Conservation (phyloP, 2,113 vertebrate genomes). For the Piaya cayana region DNA sequence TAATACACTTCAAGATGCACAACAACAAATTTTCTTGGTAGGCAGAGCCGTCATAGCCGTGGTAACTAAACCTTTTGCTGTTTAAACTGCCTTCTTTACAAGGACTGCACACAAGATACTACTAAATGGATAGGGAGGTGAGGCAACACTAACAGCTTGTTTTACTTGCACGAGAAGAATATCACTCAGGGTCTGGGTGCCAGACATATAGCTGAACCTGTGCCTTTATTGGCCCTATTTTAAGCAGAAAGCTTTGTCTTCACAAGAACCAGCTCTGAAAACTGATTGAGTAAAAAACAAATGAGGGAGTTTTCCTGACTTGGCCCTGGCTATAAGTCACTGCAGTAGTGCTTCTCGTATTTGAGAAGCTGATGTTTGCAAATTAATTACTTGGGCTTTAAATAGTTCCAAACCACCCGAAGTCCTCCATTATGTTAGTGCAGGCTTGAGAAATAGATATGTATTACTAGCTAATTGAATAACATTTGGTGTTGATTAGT, state of each 20-base stretch:
- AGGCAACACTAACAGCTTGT: background rate
- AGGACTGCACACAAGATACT: background rate
- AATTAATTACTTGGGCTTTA: constrained; percentile 66
- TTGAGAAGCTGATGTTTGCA: constrained; percentile 58
- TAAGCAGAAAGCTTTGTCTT: background rate
- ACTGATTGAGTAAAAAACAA: background rate
- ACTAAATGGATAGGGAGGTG: background rate
- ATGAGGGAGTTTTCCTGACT: background rate
- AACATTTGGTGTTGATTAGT: constrained; percentile 71
- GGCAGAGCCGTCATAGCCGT: background rate
- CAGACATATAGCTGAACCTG: rapidly evolving
- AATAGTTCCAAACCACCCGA: constrained; percentile 57
- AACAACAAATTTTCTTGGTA: background rate
- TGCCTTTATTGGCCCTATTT: background rate
- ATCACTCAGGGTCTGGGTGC: background rate
- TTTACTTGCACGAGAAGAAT: background rate
- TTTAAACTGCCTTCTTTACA: background rate
- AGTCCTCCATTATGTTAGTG: constrained; percentile 60
- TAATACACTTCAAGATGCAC: too few relatives aligned
- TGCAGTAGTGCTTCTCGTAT: constrained; percentile 1
- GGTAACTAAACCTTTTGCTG: background rate
- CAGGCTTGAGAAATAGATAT: constrained; percentile 62
- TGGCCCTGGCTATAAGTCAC: background rate
- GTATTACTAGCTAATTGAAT: constrained; percentile 71
- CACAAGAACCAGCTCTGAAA: background rate